Evolutionary conservation across 1,140 invertebrate species (phyloP).

Genomic region (Trichogramma pretiosum): DNA sequence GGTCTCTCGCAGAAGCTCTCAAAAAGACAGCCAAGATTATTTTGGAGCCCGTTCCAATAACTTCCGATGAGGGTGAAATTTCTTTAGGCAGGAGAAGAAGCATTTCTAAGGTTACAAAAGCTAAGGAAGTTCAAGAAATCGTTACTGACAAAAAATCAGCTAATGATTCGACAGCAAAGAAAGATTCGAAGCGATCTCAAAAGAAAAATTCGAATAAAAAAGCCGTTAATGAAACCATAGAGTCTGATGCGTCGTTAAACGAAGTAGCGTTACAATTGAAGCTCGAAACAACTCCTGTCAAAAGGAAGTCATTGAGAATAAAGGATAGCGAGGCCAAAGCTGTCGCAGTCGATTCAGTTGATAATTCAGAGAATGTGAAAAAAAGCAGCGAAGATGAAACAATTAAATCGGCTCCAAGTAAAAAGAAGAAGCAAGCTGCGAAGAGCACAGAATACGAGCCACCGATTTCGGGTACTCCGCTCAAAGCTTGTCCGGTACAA

Average conservation of each 20-base stretch:
- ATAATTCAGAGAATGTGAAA: neutral
- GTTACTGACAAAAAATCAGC: neutral
- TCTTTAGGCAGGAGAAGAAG: neutral
- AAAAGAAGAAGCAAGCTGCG: neutral
- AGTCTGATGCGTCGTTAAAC: too few relatives aligned
- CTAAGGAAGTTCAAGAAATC: neutral
- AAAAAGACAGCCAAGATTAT: neutral
- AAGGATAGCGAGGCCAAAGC: neutral
- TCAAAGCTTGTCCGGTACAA: too few relatives aligned
- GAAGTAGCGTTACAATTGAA: too few relatives aligned
- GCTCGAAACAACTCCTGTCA: too few relatives aligned
- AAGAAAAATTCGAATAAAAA: neutral
- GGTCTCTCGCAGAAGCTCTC: neutral
- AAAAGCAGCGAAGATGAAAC: neutral
- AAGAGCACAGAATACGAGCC: too few relatives aligned
- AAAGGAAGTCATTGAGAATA: slow-evolving; percentile 14
- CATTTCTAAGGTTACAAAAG: too few relatives aligned
- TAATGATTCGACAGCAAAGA: neutral
- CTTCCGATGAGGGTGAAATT: neutral
- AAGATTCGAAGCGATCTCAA: neutral
- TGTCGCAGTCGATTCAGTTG: neutral
- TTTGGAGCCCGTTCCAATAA: neutral
- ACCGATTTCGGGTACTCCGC: too few relatives aligned
- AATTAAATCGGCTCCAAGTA: neutral
- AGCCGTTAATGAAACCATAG: too few relatives aligned